phyloP scores from a whole-genome alignment of 35 echinoderm and acorn worm genomes.

The Patiria miniata region DNA sequence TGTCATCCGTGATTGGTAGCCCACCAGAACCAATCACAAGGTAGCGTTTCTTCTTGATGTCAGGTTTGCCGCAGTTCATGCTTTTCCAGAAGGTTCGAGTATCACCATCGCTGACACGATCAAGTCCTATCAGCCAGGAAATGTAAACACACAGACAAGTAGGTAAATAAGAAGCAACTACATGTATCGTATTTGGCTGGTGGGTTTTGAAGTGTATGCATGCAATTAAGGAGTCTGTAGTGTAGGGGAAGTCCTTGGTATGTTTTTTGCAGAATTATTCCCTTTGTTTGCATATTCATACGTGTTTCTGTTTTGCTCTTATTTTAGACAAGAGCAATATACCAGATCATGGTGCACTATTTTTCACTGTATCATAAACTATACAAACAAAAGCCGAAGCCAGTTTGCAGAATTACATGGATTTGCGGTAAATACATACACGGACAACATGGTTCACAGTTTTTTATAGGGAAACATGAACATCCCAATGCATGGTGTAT shows the following conservation, averaged over 20 bases:
- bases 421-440: no score
- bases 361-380: no score
- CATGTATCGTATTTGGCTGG: no score
- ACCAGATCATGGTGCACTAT: no score
- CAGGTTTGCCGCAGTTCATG: not conserved
- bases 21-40: conserved; percentile 31
- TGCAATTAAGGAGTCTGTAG: not conserved
- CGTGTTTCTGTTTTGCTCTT: not conserved
- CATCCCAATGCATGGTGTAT: no score
- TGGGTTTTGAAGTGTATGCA: not conserved
- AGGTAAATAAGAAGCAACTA: not conserved
- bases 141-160: not conserved
- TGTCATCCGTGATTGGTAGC: not conserved
- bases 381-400: no score
- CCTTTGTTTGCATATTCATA: not conserved
- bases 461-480: no score
- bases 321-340: no score
- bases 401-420: no score
- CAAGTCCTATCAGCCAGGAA: not conserved
- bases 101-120: not conserved
- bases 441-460: no score
- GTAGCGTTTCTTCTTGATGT: not conserved
- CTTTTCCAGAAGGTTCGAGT: conserved; percentile 27
- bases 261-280: not conserved
- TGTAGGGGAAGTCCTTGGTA: not conserved